These are phyloP conservation scores for Aselliscus stoliczkanus DNA, from an alignment of 2,797 vertebrate species.

Conservation along the genomic window DNA sequence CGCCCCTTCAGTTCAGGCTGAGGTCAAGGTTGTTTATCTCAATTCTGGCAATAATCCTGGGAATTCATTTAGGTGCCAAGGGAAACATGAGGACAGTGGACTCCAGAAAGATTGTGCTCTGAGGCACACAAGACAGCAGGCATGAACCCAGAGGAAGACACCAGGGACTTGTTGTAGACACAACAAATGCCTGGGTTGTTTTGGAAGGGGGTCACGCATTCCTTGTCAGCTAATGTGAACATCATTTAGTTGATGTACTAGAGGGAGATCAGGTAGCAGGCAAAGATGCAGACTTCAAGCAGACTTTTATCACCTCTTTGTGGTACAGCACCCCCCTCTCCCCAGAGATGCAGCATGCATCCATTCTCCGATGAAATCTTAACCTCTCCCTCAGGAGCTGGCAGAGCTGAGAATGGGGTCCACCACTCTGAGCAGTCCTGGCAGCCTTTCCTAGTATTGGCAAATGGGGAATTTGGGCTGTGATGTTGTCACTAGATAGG, in stretches of 20 bases:
- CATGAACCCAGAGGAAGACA: not conserved
- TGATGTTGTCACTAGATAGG: too few species aligned
- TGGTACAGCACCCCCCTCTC: not conserved
- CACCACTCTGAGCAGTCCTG: not conserved
- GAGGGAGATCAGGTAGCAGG: not conserved
- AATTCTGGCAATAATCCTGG: constrained; percentile 45
- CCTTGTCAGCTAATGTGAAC: not conserved
- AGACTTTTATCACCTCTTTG: not conserved
- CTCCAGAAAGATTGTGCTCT: not conserved
- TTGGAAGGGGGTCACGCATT: not conserved
- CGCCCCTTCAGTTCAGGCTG: constrained; percentile 14
- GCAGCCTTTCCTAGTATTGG: not conserved
- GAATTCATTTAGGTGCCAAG: constrained; percentile 47
- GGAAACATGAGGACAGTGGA: constrained; percentile 24
- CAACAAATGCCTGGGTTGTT: not conserved
- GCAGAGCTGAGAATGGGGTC: not conserved
- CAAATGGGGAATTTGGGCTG: not conserved
- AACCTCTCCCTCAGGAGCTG: too few species aligned
- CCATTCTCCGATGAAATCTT: not conserved
- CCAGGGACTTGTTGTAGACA: not conserved
- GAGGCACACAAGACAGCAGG: not conserved
- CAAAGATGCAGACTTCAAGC: not conserved
- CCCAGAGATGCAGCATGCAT: not conserved
- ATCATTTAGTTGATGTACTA: not conserved
- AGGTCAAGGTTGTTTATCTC: constrained; percentile 57